phyloP scores from a whole-genome alignment of 2,113 vertebrate genomes.

The Muntiacus muntjak region DNA sequence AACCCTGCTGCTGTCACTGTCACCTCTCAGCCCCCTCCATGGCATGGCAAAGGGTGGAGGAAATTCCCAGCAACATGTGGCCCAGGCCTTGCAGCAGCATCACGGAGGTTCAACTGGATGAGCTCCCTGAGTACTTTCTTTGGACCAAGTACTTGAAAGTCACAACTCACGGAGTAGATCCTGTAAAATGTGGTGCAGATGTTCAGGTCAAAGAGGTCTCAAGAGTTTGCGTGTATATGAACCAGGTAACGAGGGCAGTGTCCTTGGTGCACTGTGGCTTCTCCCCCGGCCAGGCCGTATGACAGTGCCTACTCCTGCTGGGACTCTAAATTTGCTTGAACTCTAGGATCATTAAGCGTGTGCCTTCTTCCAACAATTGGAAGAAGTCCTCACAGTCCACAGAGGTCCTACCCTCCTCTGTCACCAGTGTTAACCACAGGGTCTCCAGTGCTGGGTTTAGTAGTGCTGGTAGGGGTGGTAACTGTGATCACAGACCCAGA shows the following conservation, averaged over 20 bases:
- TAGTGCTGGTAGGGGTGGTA: background rate
- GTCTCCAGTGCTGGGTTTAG: conserved; percentile 80
- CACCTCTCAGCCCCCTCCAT: conserved; percentile 80
- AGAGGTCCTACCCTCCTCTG: conserved; percentile 87
- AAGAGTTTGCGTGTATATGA: conserved; percentile 86
- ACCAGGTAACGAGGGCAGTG: conserved; percentile 87
- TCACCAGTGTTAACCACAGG: conserved; percentile 81
- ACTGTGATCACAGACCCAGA: background rate
- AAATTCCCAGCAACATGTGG: conserved; percentile 82
- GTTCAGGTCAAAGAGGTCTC: conserved; percentile 82
- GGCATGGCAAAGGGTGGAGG: conserved; percentile 82
- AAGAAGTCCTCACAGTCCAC: conserved; percentile 88
- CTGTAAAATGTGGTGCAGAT: conserved; percentile 88
- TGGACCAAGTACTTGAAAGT: conserved; percentile 88
- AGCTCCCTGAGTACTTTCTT: conserved; percentile 88
- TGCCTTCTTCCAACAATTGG: conserved; percentile 82
- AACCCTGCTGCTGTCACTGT: conserved; percentile 40
- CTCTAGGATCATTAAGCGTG: conserved; percentile 84
- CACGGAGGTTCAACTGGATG: conserved; percentile 79
- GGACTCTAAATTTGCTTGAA: conserved; percentile 82
- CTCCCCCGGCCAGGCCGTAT: conserved; percentile 66
- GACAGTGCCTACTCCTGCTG: conserved; percentile 63
- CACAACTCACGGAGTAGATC: conserved; percentile 84
- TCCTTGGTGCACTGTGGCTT: conserved; percentile 84
- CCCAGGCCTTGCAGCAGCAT: conserved; percentile 81